Evolutionary conservation across 1,140 invertebrate species (phyloP).

Genomic region (Drosophila fuyamai): DNA sequence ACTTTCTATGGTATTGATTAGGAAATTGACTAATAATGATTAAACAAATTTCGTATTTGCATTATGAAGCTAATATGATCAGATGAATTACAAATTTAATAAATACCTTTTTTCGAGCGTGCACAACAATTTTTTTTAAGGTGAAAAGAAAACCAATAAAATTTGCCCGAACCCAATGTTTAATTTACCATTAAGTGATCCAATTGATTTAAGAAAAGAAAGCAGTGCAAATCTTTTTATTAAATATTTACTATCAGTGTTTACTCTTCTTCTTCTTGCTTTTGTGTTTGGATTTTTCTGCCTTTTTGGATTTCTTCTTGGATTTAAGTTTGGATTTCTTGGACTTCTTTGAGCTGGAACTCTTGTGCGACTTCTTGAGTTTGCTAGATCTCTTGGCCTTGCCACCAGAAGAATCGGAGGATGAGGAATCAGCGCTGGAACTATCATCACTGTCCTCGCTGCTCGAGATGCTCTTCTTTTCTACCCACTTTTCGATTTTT

Average conservation of each 20-base stretch:
- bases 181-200: conserved; percentile 20
- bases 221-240: conserved; percentile 8
- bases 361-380: conserved; percentile 64
- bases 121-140: not conserved
- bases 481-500: conserved; percentile 61
- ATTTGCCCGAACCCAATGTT: conserved; percentile 6
- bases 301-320: conserved; percentile 79
- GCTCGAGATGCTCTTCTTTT: conserved; percentile 41
- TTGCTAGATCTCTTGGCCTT: conserved; percentile 48
- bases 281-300: conserved; percentile 62
- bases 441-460: conserved; percentile 56
- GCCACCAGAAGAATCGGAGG: conserved; percentile 8
- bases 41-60: no score
- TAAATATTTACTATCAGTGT: conserved; percentile 33
- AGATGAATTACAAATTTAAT: no score
- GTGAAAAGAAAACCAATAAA: not conserved
- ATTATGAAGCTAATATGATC: no score
- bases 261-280: conserved; percentile 68
- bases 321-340: conserved; percentile 60
- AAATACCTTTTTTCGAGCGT: no score
- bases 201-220: conserved; percentile 20
- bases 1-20: no score
- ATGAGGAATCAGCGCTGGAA: conserved; percentile 31
- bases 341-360: conserved; percentile 56
- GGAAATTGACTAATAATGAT: no score